A percentile compares a stretch with the other conserved stretches of the same genome.
Evolutionary conservation across 2,888 invertebrate species (phyloP).

Genomic region (Oithona nana): DNA sequence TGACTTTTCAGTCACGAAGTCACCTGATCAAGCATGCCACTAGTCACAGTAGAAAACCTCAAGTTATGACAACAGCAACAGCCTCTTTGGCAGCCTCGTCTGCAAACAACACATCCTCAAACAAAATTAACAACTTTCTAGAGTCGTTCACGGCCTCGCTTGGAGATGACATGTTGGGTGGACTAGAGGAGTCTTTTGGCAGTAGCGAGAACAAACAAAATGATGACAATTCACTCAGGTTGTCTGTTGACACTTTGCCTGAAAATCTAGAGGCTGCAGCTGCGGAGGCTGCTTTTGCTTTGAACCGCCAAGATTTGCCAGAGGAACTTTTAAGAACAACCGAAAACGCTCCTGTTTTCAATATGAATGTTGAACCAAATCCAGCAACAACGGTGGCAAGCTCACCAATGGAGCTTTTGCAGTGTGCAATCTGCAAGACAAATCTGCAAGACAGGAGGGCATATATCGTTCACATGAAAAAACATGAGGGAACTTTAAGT

Average conservation of each 20-base stretch:
- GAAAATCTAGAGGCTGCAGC: slow-evolving; percentile 14
- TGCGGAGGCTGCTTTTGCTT: not conserved
- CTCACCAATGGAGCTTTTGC: too few relatives aligned
- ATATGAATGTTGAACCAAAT: not conserved
- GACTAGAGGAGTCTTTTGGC: not conserved
- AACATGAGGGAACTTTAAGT: slow-evolving; percentile 3
- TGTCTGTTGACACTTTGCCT: not conserved
- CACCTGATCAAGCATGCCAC: slow-evolving; percentile 13
- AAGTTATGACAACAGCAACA: too few relatives aligned
- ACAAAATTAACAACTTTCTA: slow-evolving; percentile 15
- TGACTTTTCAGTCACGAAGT: slow-evolving; percentile 10
- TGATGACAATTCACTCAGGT: not conserved
- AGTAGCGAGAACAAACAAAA: too few relatives aligned
- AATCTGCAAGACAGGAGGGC: slow-evolving; percentile 9
- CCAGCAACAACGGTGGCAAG: not conserved
- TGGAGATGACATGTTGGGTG: slow-evolving; percentile 8
- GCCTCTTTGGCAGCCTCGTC: too few relatives aligned
- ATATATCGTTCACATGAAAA: slow-evolving; percentile 11
- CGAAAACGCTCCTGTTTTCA: not conserved
- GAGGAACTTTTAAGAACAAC: slow-evolving; percentile 1
- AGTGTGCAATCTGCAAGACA: slow-evolving; percentile 7
- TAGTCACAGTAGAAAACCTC: slow-evolving; percentile 11
- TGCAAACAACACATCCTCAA: too few relatives aligned
- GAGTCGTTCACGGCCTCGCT: slow-evolving; percentile 16
- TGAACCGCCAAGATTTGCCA: not conserved